Conservation (phyloP, 2,113 vertebrate species). For the Indri indri region DNA sequence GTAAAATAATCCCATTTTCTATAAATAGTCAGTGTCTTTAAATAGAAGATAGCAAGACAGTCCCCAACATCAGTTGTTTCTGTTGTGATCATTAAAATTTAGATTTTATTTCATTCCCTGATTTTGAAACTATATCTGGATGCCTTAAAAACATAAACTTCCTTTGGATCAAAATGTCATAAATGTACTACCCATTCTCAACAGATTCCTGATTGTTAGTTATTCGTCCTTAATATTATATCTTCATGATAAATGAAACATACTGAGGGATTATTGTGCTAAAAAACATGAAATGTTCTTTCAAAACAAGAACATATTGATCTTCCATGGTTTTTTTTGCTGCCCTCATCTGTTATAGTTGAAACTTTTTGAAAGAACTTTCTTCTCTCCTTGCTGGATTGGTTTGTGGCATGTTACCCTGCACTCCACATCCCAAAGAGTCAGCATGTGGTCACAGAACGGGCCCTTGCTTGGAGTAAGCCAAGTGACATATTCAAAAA, state of each 20-base stretch:
- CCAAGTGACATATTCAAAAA: background rate
- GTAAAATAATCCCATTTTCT: background rate
- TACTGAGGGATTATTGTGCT: background rate
- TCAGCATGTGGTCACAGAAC: background rate
- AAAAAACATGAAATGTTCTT: constrained; percentile 13
- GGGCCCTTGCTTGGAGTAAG: background rate
- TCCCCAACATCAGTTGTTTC: background rate
- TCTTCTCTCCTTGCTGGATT: background rate
- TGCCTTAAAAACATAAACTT: background rate
- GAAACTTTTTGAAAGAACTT: background rate
- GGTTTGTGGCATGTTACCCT: background rate
- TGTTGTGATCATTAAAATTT: background rate
- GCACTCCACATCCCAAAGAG: background rate
- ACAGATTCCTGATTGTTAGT: background rate
- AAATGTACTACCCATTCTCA: constrained; percentile 25
- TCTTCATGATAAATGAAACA: background rate
- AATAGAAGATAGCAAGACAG: background rate
- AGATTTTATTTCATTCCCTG: background rate
- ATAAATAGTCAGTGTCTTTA: background rate
- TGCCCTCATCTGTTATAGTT: background rate
- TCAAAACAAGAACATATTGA: background rate
- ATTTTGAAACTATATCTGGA: constrained; percentile 24
- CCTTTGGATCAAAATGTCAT: background rate
- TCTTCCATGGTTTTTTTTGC: background rate
- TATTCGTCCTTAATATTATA: background rate